Evolutionary conservation across 2,797 vertebrate genomes (phyloP), one percentile per base, ranked within the genome.

Genomic region (Valencia hispanica): DNA sequence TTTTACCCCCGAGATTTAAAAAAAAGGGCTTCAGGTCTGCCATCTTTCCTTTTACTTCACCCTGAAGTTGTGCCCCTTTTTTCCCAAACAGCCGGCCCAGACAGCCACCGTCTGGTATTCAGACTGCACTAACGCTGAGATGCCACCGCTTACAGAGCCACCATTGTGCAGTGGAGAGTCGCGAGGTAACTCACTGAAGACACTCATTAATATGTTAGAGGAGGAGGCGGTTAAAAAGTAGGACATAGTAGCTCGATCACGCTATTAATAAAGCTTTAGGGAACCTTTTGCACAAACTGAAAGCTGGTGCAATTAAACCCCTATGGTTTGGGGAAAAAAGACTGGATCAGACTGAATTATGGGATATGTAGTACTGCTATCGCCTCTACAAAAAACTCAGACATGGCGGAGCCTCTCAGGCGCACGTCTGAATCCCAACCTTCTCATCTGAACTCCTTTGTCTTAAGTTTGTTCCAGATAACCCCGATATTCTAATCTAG

Each of bases 81-180:
- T n/a, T n/a, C n/a, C n/a, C 45, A 4, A 3, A 55, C 32, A 18
- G 27, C 5, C 15, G 57, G 63, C 11, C 30, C 69, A 79, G 73
- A 78, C 55, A 79, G 34, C 30, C 10, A 41, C 47, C 66, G 72
- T 80, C 53, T 79, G 68, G 75, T 50, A 70, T 80, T 87, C 74
- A 76, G 45, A 43, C 43, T 61, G 34, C 47, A 1, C 72, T 59
- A 76, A 30, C 45, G 48, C 55, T 32, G 59, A 75, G 70, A 22
- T 0, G 32, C 61, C 47, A 15, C 65, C 2, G 68, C 75, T 82
- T 72, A 92, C 80, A 93, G 80, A 88, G 79, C 53, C 73, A 22
- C 71, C 5, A 77, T 78, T 91, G 86, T 90, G 81, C 70, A 47
- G 57, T 41, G 72, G 25, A 20, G 50, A 73, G 81, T 72, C 45